Conservation (phyloP, 2,113 vertebrate species). For the Sorex fumeus region DNA sequence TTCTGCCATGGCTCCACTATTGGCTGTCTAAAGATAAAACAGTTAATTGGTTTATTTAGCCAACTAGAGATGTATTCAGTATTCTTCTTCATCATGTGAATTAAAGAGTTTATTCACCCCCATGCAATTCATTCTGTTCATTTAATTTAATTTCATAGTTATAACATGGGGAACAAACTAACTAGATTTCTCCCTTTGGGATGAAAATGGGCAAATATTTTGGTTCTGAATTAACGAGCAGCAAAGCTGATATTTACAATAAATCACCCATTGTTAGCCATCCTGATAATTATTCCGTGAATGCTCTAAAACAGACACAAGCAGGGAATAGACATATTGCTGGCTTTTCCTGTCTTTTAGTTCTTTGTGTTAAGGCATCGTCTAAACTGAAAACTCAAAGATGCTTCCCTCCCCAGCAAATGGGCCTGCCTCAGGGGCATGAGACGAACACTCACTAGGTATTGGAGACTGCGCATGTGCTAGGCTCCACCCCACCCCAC, state of each 20-base stretch:
- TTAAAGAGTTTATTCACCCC: slow-evolving; percentile 86
- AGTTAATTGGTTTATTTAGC: slow-evolving; percentile 88
- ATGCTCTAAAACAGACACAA: slow-evolving; percentile 81
- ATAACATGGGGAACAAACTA: slow-evolving; percentile 82
- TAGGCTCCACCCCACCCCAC: too few relatives aligned
- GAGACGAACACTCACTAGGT: too few relatives aligned
- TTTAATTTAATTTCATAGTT: slow-evolving; percentile 86
- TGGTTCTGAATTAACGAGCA: slow-evolving; percentile 85
- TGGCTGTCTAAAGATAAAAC: slow-evolving; percentile 86
- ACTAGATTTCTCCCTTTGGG: slow-evolving; percentile 82
- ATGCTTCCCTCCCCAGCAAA: background rate
- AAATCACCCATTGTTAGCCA: slow-evolving; percentile 85
- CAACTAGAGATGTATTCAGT: slow-evolving; percentile 84
- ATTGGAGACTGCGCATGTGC: too few relatives aligned
- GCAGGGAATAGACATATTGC: slow-evolving; percentile 64
- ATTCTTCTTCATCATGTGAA: slow-evolving; percentile 82
- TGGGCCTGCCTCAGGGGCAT: background rate
- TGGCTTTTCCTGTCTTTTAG: slow-evolving; percentile 52
- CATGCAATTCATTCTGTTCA: slow-evolving; percentile 83
- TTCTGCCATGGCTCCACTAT: slow-evolving; percentile 66
- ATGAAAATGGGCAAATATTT: slow-evolving; percentile 86
- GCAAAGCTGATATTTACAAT: slow-evolving; percentile 86
- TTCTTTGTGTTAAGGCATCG: slow-evolving; percentile 64
- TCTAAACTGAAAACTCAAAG: slow-evolving; percentile 6
- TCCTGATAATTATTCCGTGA: slow-evolving; percentile 83